Evolutionary conservation across 2,797 vertebrate genomes (phyloP).

Genomic region (Limosa lapponica): DNA sequence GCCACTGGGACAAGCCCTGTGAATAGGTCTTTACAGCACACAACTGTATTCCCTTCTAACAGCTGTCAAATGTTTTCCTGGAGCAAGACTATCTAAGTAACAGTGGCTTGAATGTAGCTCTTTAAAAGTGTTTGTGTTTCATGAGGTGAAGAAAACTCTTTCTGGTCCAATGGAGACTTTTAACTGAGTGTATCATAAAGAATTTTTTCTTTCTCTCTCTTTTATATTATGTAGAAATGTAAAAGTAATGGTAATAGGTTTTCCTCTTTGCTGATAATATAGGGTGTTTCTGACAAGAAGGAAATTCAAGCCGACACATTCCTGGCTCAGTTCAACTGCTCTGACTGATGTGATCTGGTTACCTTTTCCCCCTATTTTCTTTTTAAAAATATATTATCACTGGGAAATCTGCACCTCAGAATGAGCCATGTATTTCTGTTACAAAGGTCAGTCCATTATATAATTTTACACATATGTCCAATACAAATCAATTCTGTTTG

Average conservation of each 20-base stretch:
- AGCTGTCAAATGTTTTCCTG: not conserved
- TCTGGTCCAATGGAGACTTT: not conserved
- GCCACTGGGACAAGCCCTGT: not conserved
- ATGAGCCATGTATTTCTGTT: conserved; percentile 23
- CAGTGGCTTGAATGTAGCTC: not conserved
- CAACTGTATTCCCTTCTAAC: not conserved
- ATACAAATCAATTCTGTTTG: conserved; percentile 37
- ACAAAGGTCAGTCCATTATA: conserved; percentile 38
- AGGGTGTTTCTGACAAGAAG: conserved; percentile 35
- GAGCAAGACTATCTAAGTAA: not conserved
- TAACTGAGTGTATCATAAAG: not conserved
- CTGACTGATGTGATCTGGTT: conserved; percentile 44
- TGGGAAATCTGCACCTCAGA: conserved; percentile 35
- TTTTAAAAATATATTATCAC: conserved; percentile 40
- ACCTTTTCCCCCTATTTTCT: conserved; percentile 31
- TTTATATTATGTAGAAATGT: conserved; percentile 28
- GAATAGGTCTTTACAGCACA: not conserved
- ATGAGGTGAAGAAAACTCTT: conserved; percentile 35
- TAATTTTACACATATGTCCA: conserved; percentile 39
- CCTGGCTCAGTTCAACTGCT: conserved; percentile 32
- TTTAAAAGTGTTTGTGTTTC: not conserved
- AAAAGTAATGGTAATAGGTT: conserved; percentile 15
- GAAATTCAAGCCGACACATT: conserved; percentile 55
- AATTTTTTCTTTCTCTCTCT: not conserved
- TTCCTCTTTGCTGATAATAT: conserved; percentile 49